Evolutionary conservation across 2,888 invertebrate genomes (phyloP).

Genomic region (Daptonema setosum): DNA sequence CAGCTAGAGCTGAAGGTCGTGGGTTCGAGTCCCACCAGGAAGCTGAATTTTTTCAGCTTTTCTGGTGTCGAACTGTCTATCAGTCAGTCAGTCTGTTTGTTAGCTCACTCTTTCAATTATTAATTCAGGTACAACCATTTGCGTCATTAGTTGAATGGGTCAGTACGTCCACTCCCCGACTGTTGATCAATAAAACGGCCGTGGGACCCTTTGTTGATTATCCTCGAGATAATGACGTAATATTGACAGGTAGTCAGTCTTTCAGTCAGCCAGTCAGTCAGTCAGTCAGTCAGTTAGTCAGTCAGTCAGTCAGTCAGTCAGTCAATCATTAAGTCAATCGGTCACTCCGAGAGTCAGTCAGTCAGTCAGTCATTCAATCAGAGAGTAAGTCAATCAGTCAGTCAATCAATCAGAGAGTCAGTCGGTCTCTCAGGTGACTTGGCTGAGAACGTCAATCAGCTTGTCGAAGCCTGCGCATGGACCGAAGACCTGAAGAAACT

Average conservation of each 20-base stretch:
- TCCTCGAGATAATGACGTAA: conserved; percentile 22
- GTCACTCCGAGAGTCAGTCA: not conserved
- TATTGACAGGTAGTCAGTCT: conserved; percentile 19
- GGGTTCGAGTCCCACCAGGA: too few species aligned
- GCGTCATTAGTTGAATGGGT: conserved; percentile 29
- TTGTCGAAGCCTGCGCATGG: conserved; percentile 20
- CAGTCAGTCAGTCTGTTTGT: too few species aligned
- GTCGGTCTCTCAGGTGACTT: conserved; percentile 18
- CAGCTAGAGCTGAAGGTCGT: too few species aligned
- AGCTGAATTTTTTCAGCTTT: too few species aligned
- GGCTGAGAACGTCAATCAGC: conserved; percentile 19
- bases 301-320: too few species aligned
- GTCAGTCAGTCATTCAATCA: too few species aligned
- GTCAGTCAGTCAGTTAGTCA: too few species aligned
- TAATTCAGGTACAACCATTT: conserved; percentile 31
- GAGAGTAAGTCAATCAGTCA: too few species aligned
- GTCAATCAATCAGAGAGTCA: too few species aligned
- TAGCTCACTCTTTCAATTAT: not conserved
- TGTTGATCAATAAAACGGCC: conserved; percentile 29
- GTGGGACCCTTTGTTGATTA: conserved; percentile 29
- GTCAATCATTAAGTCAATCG: not conserved
- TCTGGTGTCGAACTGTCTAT: too few species aligned
- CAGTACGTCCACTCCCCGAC: conserved; percentile 24
- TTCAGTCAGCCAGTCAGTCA: not conserved
- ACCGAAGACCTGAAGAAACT: conserved; percentile 14